Conservation (phyloP, 2,888 invertebrate species). For the Heteromurus nitidus region DNA sequence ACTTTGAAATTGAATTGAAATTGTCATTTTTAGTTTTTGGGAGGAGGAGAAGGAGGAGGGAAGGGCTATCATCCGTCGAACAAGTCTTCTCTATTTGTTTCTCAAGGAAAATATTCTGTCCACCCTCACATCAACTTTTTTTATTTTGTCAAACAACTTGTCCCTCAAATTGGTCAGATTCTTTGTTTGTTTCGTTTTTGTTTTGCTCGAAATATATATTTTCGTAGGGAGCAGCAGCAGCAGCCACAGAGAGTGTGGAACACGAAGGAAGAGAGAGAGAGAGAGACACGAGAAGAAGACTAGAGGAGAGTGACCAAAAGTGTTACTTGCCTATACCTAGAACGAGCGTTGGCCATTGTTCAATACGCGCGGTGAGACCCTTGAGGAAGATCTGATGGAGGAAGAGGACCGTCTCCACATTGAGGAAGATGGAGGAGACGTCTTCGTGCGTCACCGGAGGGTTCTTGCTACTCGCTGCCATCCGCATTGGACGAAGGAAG, state of each 20-base stretch:
- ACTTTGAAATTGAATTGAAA: no score
- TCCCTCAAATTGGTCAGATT: background rate
- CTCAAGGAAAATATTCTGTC: background rate
- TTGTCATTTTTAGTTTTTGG: background rate
- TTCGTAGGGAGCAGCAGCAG: background rate
- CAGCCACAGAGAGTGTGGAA: slow-evolving; percentile 11
- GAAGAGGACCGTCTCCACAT: slow-evolving; percentile 93
- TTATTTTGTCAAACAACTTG: background rate
- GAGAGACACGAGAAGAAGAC: slow-evolving; percentile 61
- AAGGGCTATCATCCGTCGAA: background rate
- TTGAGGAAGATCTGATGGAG: slow-evolving; percentile 95
- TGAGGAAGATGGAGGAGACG: slow-evolving; percentile 94
- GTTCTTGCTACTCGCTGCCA: slow-evolving; percentile 92
- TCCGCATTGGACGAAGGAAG: slow-evolving; percentile 91
- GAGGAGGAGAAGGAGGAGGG: background rate
- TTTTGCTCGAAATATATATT: background rate
- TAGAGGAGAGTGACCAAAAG: slow-evolving; percentile 69
- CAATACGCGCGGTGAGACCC: slow-evolving; percentile 91
- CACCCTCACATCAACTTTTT: slow-evolving; percentile 21
- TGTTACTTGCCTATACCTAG: slow-evolving; percentile 79
- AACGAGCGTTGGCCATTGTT: slow-evolving; percentile 94
- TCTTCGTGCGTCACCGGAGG: slow-evolving; percentile 95
- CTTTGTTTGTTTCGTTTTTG: background rate
- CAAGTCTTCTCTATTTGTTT: background rate
- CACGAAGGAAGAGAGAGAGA: slow-evolving; percentile 46